These are phyloP conservation scores for Ariolimax columbianus DNA, from an alignment of 2,888 invertebrate genomes.

Conservation along the genomic window DNA sequence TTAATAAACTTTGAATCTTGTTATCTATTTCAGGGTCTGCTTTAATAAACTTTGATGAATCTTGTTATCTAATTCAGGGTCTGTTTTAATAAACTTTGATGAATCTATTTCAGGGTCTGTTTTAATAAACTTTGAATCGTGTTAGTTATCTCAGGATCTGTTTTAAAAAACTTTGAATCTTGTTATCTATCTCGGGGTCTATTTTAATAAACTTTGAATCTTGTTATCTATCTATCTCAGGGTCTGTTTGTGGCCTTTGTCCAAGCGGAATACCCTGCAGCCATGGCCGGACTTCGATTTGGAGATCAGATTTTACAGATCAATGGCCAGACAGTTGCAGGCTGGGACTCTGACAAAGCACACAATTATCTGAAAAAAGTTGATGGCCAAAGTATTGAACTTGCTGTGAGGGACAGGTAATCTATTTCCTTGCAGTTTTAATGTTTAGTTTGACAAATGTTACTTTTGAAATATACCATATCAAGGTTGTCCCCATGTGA, in stretches of 20 bases:
- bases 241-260: conserved; percentile 94
- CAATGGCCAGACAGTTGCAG: conserved; percentile 85
- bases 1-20: too few species aligned
- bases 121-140: too few species aligned
- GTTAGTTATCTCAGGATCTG: too few species aligned
- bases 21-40: too few species aligned
- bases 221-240: conserved; percentile 62
- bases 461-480: not conserved
- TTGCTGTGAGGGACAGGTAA: conserved; percentile 91
- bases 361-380: conserved; percentile 87
- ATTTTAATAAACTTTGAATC: not conserved
- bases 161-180: too few species aligned
- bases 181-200: too few species aligned
- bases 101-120: too few species aligned
- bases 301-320: conserved; percentile 95
- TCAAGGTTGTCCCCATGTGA: too few species aligned
- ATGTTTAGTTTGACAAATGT: not conserved
- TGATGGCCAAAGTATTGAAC: conserved; percentile 86
- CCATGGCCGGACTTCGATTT: conserved; percentile 90
- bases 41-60: too few species aligned
- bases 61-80: too few species aligned
- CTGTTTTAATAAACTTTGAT: too few species aligned
- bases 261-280: conserved; percentile 88
- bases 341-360: conserved; percentile 88
- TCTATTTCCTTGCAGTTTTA: not conserved